Percentiles rank a stretch among this genome's conserved stretches.
These are phyloP conservation scores for Belonocnema kinseyi DNA, from an alignment of 1,140 invertebrate genomes.

Conservation along the genomic window DNA sequence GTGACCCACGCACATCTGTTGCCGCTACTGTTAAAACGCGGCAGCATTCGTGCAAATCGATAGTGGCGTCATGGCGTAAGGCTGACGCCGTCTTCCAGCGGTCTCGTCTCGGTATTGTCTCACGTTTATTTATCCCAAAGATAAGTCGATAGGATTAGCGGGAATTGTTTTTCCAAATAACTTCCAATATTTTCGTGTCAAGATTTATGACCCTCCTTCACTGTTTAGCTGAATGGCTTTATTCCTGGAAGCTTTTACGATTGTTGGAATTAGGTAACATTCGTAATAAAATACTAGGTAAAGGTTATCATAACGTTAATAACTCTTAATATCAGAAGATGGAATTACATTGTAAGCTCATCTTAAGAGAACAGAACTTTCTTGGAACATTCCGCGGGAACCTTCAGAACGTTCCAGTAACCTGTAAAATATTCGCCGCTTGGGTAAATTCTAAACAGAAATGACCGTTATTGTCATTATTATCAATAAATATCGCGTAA, in stretches of 20 bases:
- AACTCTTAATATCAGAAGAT: no score
- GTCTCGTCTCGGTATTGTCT: constrained; percentile 57
- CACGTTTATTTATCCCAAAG: constrained; percentile 47
- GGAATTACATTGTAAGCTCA: background rate
- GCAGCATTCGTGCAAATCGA: constrained; percentile 53
- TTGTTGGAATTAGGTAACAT: no score
- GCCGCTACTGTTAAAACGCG: constrained; percentile 42
- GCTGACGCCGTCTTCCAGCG: constrained; percentile 58
- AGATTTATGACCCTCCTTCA: background rate
- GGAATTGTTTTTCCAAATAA: constrained; percentile 41
- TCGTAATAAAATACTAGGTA: no score
- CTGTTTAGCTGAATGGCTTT: constrained; percentile 35
- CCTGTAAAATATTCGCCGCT: no score
- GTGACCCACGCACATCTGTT: constrained; percentile 35
- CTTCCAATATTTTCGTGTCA: background rate
- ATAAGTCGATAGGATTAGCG: constrained; percentile 44
- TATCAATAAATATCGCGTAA: no score
- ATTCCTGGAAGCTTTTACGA: background rate
- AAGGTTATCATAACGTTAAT: no score
- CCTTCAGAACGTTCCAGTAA: no score
- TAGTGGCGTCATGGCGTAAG: constrained; percentile 55
- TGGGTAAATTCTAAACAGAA: no score
- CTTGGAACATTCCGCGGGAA: no score
- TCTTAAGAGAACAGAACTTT: no score
- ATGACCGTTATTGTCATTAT: no score